Evolutionary conservation across 1,140 invertebrate species (phyloP).

Genomic region (Drosophila littoralis): DNA sequence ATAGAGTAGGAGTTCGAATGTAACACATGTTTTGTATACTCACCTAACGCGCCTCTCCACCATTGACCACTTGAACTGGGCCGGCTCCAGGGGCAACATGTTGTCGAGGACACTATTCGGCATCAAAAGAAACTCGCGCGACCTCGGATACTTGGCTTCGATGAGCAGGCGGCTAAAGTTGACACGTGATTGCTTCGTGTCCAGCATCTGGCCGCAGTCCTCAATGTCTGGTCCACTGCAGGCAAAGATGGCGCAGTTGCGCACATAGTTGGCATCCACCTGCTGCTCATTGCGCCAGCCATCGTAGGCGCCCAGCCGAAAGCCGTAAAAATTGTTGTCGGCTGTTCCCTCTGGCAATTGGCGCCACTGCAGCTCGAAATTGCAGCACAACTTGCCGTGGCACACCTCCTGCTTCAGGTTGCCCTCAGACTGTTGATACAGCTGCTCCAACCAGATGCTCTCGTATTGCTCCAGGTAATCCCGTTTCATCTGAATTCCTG

Average conservation of each 20-base stretch:
- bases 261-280: conserved; percentile 54
- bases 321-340: conserved; percentile 33
- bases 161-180: conserved; percentile 52
- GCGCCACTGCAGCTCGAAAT: conserved; percentile 57
- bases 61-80: conserved; percentile 55
- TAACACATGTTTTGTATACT: background rate
- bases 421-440: background rate
- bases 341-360: background rate
- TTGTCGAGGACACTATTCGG: conserved; percentile 57
- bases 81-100: conserved; percentile 59
- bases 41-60: conserved; percentile 16
- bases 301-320: conserved; percentile 66
- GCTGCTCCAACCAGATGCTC: conserved; percentile 27
- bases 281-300: conserved; percentile 60
- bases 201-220: conserved; percentile 56
- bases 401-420: conserved; percentile 30
- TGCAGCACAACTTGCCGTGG: conserved; percentile 60
- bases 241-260: conserved; percentile 68
- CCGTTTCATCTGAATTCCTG: conserved; percentile 52
- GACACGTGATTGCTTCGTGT: conserved; percentile 7
- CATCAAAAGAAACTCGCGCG: conserved; percentile 45
- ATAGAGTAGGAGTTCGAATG: too few species aligned
- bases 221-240: conserved; percentile 54
- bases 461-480: conserved; percentile 61
- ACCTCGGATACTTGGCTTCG: conserved; percentile 48